Evolutionary conservation across 2,797 vertebrate species (phyloP).

Genomic region (Brachyrhaphis roseni): DNA sequence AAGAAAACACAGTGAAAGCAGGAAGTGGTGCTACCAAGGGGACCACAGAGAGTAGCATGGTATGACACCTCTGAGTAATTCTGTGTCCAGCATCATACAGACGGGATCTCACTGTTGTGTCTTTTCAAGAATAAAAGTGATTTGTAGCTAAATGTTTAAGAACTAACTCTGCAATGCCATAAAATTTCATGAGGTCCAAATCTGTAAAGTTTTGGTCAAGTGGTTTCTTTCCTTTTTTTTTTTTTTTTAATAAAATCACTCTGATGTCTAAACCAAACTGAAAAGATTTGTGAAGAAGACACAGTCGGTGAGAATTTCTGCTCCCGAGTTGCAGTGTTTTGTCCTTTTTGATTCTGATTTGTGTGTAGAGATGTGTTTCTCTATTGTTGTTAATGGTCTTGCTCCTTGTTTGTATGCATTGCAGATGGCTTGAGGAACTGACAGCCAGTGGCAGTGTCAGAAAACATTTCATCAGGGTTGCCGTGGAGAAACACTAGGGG

Average conservation of each 20-base stretch:
- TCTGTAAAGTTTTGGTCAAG: background rate
- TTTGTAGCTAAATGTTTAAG: background rate
- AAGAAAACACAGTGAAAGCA: slow-evolving; percentile 11
- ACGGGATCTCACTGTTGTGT: background rate
- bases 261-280: background rate
- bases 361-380: slow-evolving; percentile 6
- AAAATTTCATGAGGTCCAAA: background rate
- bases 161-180: background rate
- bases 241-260: background rate
- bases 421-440: slow-evolving; percentile 63
- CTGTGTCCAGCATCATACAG: background rate
- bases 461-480: slow-evolving; percentile 67
- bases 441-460: slow-evolving; percentile 72
- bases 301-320: background rate
- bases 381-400: slow-evolving; percentile 18
- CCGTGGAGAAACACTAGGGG: slow-evolving; percentile 30
- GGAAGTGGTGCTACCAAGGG: slow-evolving; percentile 28
- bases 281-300: background rate
- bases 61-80: slow-evolving; percentile 10
- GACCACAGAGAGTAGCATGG: slow-evolving; percentile 9
- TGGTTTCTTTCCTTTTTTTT: background rate
- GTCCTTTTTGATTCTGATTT: slow-evolving; percentile 4
- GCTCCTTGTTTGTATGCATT: slow-evolving; percentile 34
- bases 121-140: background rate
- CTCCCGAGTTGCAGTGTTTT: background rate